Percentiles rank a stretch among this genome's conserved stretches.
Evolutionary conservation across 2,888 invertebrate species (phyloP).

Genomic region (Drosophila pseudotakahashii): DNA sequence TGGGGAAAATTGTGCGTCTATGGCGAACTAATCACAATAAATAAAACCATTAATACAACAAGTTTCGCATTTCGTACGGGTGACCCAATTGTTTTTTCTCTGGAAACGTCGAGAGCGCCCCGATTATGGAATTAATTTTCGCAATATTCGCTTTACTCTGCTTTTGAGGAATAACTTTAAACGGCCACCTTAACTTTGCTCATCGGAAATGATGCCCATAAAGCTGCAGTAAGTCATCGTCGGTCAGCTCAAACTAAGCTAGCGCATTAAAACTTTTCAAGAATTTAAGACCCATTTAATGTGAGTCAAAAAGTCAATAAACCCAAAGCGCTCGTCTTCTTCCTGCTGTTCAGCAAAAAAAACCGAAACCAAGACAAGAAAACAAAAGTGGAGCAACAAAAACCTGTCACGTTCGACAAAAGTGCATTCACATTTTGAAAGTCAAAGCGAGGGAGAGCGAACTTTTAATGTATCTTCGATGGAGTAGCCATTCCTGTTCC

Average conservation of each 20-base stretch:
- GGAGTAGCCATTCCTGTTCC: constrained; percentile 10
- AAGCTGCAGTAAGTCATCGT: constrained; percentile 18
- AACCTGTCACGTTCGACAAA: constrained; percentile 49
- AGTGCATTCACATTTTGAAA: constrained; percentile 77
- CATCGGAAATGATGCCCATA: neutral
- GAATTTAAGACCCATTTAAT: constrained; percentile 45
- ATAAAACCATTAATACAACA: constrained; percentile 12
- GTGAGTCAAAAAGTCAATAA: constrained; percentile 57
- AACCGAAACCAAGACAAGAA: constrained; percentile 54
- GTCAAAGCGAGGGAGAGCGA: constrained; percentile 53
- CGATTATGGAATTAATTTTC: constrained; percentile 1
- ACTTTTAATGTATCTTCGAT: constrained; percentile 64
- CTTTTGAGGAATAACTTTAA: constrained; percentile 1
- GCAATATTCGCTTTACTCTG: neutral
- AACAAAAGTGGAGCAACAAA: constrained; percentile 52
- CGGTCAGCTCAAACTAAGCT: constrained; percentile 29
- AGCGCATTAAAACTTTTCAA: constrained; percentile 38
- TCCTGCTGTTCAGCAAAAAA: constrained; percentile 51
- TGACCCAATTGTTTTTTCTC: constrained; percentile 8
- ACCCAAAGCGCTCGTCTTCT: constrained; percentile 46
- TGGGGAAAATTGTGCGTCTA: constrained; percentile 20
- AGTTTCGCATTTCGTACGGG: neutral
- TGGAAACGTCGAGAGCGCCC: constrained; percentile 6
- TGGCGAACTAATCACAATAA: constrained; percentile 9
- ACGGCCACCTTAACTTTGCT: constrained; percentile 17